These are phyloP conservation scores for Agrochola lota DNA, from an alignment of 2,888 invertebrate species.

Conservation along the genomic window DNA sequence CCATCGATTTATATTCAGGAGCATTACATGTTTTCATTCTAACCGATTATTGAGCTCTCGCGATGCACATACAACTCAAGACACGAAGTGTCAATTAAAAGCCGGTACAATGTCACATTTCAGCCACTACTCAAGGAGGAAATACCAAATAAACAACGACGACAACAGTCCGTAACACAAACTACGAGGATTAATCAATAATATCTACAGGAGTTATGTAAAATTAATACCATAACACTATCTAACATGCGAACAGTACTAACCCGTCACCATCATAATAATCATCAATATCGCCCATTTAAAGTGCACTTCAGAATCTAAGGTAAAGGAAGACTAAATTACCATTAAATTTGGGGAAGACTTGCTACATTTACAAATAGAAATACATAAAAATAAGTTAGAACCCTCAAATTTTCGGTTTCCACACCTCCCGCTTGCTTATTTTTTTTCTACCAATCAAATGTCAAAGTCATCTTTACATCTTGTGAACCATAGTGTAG, in stretches of 20 bases:
- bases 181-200: slow-evolving; percentile 42
- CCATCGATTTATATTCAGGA: neutral
- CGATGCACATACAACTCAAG: neutral
- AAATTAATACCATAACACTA: slow-evolving; percentile 57
- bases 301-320: slow-evolving; percentile 64
- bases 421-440: slow-evolving; percentile 55
- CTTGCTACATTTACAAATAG: slow-evolving; percentile 54
- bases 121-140: slow-evolving; percentile 1
- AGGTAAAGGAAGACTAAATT: slow-evolving; percentile 72
- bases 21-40: slow-evolving; percentile 9
- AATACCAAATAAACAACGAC: slow-evolving; percentile 2
- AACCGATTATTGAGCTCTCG: neutral
- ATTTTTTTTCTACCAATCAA: slow-evolving; percentile 22
- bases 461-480: slow-evolving; percentile 39
- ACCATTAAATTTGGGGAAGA: slow-evolving; percentile 73
- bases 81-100: slow-evolving; percentile 46
- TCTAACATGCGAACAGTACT: slow-evolving; percentile 76
- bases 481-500: slow-evolving; percentile 12
- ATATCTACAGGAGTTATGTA: slow-evolving; percentile 27
- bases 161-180: slow-evolving; percentile 14
- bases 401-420: slow-evolving; percentile 42
- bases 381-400: slow-evolving; percentile 50
- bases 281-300: slow-evolving; percentile 87
- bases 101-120: slow-evolving; percentile 39
- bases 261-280: slow-evolving; percentile 89